A percentile compares a stretch with the other conserved stretches of the same genome.
phyloP scores from a whole-genome alignment of 2,113 vertebrate genomes.

The Beaufortia kweichowensis region DNA sequence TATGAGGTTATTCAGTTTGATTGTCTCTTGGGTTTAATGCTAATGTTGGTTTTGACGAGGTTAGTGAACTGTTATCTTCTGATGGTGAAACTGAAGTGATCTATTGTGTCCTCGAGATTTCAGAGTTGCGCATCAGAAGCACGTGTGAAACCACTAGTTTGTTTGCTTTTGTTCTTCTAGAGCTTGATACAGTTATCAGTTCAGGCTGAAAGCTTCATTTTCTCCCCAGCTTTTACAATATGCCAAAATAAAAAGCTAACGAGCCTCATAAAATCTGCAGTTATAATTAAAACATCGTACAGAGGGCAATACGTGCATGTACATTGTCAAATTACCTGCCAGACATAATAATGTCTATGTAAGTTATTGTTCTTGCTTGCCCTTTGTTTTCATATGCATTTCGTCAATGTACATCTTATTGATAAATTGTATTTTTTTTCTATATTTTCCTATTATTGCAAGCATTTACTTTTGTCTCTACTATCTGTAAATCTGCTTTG shows the following conservation, averaged over 20 bases:
- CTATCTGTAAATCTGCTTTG: too few relatives aligned
- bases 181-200: constrained; percentile 31
- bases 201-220: not conserved
- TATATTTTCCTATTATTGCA: too few relatives aligned
- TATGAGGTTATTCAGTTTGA: not conserved
- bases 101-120: not conserved
- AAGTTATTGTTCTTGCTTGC: too few relatives aligned
- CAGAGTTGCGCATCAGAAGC: not conserved
- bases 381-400: not conserved
- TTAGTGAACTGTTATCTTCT: not conserved
- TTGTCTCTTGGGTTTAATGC: not conserved
- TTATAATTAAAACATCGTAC: not conserved
- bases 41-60: not conserved
- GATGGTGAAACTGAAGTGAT: not conserved
- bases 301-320: not conserved
- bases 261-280: too few relatives aligned
- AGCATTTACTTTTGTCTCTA: too few relatives aligned
- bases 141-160: constrained; percentile 28
- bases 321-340: not conserved
- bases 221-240: not conserved
- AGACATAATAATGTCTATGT: not conserved
- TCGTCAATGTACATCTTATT: not conserved
- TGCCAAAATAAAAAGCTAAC: not conserved
- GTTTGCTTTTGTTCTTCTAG: constrained; percentile 40
- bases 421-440: not conserved